Evolutionary conservation across 2,888 invertebrate species (phyloP).

Genomic region (Tachina grossa): DNA sequence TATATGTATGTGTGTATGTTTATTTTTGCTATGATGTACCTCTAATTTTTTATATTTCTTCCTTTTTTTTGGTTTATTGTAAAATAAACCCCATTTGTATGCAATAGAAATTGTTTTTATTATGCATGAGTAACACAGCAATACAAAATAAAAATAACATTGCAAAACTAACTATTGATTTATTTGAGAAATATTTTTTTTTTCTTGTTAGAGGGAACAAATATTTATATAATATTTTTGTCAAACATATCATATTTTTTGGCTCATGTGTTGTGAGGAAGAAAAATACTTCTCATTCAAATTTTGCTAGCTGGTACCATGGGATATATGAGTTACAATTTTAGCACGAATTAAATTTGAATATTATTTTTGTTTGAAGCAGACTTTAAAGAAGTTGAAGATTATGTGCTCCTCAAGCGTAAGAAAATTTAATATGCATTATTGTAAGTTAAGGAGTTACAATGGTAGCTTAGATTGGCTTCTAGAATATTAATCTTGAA

Average conservation of each 20-base stretch:
- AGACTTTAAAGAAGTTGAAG: too few relatives aligned
- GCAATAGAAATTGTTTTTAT: slow-evolving; percentile 47
- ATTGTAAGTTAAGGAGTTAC: too few relatives aligned
- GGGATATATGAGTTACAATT: slow-evolving; percentile 10
- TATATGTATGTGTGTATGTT: not conserved
- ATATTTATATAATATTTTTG: slow-evolving; percentile 42
- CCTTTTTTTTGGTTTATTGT: not conserved
- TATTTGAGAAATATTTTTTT: slow-evolving; percentile 22
- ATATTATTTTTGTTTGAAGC: not conserved
- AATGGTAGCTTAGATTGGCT: too few relatives aligned
- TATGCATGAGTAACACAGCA: slow-evolving; percentile 53
- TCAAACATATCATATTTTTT: slow-evolving; percentile 3
- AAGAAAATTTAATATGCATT: too few relatives aligned
- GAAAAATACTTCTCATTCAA: not conserved
- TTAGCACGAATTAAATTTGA: slow-evolving; percentile 31
- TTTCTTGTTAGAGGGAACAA: not conserved
- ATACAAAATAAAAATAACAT: slow-evolving; percentile 16
- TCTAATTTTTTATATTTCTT: not conserved
- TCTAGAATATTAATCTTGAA: too few relatives aligned
- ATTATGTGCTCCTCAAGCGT: too few relatives aligned
- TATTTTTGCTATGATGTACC: slow-evolving; percentile 6
- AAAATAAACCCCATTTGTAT: slow-evolving; percentile 43
- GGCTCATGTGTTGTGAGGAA: slow-evolving; percentile 2
- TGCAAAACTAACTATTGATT: slow-evolving; percentile 60
- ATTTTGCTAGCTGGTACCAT: not conserved